phyloP scores from a whole-genome alignment of 2,113 vertebrate species.

The Plestiodon gilberti region DNA sequence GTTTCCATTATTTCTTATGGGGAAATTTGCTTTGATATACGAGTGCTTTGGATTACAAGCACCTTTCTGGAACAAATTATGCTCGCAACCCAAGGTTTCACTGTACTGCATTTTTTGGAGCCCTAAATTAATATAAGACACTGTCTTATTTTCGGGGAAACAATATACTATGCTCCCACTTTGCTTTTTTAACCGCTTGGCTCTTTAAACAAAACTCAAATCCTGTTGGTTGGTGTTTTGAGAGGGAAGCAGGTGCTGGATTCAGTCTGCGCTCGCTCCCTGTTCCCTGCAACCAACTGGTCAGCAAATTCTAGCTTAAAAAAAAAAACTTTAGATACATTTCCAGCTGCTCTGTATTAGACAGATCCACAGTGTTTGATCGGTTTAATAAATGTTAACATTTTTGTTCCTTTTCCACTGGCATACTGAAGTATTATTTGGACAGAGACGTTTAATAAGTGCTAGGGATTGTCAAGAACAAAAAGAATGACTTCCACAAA shows the following conservation, averaged over 20 bases:
- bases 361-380: no score
- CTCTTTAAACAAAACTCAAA: neutral
- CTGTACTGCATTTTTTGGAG: no score
- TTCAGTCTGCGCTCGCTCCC: neutral
- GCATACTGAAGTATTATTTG: neutral
- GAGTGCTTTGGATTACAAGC: no score
- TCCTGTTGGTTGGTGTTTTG: neutral
- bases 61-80: no score
- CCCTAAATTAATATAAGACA: no score
- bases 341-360: neutral
- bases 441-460: conserved; percentile 13
- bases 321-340: neutral
- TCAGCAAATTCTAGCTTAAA: neutral
- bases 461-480: conserved; percentile 1
- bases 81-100: no score
- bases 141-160: no score
- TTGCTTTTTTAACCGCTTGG: neutral
- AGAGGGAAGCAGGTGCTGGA: neutral
- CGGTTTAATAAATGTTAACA: neutral
- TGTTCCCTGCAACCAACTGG: neutral
- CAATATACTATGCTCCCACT: no score
- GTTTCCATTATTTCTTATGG: no score
- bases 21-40: no score
- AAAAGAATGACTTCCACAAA: conserved; percentile 23
- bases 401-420: neutral